Evolutionary conservation across 2,888 invertebrate genomes (phyloP), one percentile per base, ranked within the genome.

Genomic region (Melitaea athalia): DNA sequence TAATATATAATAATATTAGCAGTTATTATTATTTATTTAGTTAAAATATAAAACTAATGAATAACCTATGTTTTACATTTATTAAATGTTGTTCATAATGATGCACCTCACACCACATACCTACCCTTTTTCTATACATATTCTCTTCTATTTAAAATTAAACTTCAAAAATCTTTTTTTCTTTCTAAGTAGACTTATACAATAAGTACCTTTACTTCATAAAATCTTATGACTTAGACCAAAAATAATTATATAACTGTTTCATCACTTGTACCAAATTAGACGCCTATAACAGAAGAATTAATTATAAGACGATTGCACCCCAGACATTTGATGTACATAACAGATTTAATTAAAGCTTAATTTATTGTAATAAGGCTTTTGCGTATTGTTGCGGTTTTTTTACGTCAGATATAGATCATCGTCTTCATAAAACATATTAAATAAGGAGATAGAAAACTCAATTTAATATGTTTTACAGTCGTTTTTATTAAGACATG

Each of bases 291-390:
- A 66, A 61, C 65, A 53, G 65, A 47, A 60, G 60, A 66, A 66
- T 60, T 66, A 66, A 66, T 66, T 66, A 61, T 52, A 66, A 66
- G 60, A 61, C 60, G 53, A 66, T 60, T 66, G 65, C 65, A 66
- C 57, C 52, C 59, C 47, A 65, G 65, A 65, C 60, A 61, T 60
- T 66, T 61, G 33, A 49, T 66, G 53, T 53, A 53, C 45, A 53
- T 60, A 66, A 66, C 60, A 60, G 60, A 60, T 43, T 60, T 61
- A 60, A 66, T 66, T 66, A 66, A 66, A 53, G 42, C 60, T 47
- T 33, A 66, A 66, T 61, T 66, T 66, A 66, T 61, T 61, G 45
- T 31, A 33, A 61, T 66, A 47, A 66, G 43, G 60, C 52, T 53
- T 65, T 53, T 31, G 31, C 31, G 45, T 33, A 45, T 53, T 60